Evolutionary conservation across 2,888 invertebrate species (phyloP), one percentile per base, ranked within the genome.

Genomic region (Acleris sparsana): DNA sequence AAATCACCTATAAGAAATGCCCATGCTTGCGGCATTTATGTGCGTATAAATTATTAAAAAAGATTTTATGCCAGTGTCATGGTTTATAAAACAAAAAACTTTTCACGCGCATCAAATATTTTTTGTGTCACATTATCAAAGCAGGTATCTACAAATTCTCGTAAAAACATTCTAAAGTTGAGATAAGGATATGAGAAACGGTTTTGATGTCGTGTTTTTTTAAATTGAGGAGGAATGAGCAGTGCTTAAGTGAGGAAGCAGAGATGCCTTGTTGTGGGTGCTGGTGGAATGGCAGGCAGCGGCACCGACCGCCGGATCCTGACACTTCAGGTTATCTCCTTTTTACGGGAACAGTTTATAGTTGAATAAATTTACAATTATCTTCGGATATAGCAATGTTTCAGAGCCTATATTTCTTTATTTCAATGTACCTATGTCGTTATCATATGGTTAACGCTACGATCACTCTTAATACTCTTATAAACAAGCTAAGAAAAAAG

Each of bases 261-360:
- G 76, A 71, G 33, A 92, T 92, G 92, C 88, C 92, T 71, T 92
- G 92, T 75, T 92, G 92, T 80, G 92, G 92, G 11, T 92, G 92
- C 76, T 92, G 92, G 92, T 92, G 92, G 91, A 91, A 86, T 63
- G 91, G 92, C 74, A 86, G 90, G 75, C 92, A 90, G 80, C 81
- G 92, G 74, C 92, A 92, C 75, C 88, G 92, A 72, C 92, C 91
- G 56, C 91, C 92, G 69, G 88, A 92, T 60, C 71, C 84, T 63
- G 78, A 80, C 67, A 78, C 74, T 65, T 68, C 84, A 89, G 92
- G 92, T 92, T 84, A 80, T 75, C 73, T 44, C n/a, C 11, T 56
- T 18, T 48, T 17, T 18, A 62, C 48, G 17, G 39, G 18, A 25
- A 16, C 18, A 56, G 4, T 51, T 29, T 4, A 13, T 39, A 11